phyloP scores from a whole-genome alignment of 2,113 vertebrate genomes.

The Bubo scandiacus region DNA sequence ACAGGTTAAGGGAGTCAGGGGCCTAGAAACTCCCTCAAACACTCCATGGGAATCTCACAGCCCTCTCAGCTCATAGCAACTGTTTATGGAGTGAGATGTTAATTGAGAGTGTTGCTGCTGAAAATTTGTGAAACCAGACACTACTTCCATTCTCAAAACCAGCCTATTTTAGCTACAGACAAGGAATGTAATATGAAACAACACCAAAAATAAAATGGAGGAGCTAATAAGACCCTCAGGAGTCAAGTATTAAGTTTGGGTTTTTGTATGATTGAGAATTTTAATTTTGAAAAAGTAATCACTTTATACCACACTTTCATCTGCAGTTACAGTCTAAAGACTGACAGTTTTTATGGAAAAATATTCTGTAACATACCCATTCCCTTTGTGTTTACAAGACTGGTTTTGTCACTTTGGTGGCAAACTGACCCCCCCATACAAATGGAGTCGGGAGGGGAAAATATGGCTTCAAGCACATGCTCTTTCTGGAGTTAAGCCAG shows the following conservation, averaged over 20 bases:
- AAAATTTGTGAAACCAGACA: neutral
- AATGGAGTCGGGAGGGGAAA: neutral
- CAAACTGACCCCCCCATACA: rapidly evolving
- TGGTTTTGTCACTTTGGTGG: neutral
- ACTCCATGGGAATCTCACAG: rapidly evolving
- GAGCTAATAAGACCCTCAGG: neutral
- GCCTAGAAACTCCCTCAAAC: neutral
- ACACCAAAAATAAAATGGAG: neutral
- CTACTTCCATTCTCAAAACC: neutral
- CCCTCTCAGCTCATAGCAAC: neutral
- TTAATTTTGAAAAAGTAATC: neutral
- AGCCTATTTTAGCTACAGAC: neutral
- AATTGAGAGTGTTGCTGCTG: neutral
- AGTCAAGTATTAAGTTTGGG: neutral
- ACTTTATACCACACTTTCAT: neutral
- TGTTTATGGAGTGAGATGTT: neutral
- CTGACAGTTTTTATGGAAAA: neutral
- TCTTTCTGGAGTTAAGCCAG: neutral
- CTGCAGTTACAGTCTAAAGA: neutral
- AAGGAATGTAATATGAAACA: neutral
- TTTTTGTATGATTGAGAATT: neutral
- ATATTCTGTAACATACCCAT: neutral
- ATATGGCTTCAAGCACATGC: neutral
- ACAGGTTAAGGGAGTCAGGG: neutral
- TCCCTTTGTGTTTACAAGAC: neutral